Evolutionary conservation across 2,797 vertebrate genomes (phyloP).

Genomic region (Myripristis jacobus): DNA sequence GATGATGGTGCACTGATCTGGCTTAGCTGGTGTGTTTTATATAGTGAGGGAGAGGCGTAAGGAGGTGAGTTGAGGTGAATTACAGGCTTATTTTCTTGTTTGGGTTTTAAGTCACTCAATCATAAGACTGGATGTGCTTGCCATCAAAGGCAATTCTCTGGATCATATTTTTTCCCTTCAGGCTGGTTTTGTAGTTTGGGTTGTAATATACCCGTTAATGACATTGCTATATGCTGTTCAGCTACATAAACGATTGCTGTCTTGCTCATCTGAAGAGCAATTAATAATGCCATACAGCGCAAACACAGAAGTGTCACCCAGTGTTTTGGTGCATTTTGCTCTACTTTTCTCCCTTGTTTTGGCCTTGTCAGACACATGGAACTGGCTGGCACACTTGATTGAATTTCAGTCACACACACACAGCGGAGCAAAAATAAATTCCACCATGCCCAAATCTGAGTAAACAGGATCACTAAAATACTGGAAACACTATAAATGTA

Average conservation of each 20-base stretch:
- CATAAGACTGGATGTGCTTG: not conserved
- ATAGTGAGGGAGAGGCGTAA: not conserved
- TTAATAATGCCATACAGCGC: slow-evolving; percentile 2
- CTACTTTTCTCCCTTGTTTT: not conserved
- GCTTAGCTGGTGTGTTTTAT: too few relatives aligned
- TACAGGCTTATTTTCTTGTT: not conserved
- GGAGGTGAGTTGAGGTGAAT: not conserved
- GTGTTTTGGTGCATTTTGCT: not conserved
- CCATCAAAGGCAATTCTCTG: not conserved
- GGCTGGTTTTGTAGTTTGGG: not conserved
- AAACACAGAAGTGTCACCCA: not conserved
- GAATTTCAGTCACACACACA: slow-evolving; percentile 1
- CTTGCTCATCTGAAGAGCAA: not conserved
- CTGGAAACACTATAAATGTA: not conserved
- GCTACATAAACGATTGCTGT: slow-evolving; percentile 3
- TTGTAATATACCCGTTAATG: slow-evolving; percentile 1
- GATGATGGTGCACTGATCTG: too few relatives aligned
- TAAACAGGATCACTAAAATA: slow-evolving; percentile 3
- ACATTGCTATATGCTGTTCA: not conserved
- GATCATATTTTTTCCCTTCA: not conserved
- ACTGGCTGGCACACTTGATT: slow-evolving; percentile 8
- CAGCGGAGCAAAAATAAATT: slow-evolving; percentile 9
- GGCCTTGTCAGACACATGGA: not conserved
- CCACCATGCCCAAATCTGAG: not conserved
- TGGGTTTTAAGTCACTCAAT: not conserved